Evolutionary conservation across 2,113 vertebrate species (phyloP).

Genomic region (Camelus dromedarius): DNA sequence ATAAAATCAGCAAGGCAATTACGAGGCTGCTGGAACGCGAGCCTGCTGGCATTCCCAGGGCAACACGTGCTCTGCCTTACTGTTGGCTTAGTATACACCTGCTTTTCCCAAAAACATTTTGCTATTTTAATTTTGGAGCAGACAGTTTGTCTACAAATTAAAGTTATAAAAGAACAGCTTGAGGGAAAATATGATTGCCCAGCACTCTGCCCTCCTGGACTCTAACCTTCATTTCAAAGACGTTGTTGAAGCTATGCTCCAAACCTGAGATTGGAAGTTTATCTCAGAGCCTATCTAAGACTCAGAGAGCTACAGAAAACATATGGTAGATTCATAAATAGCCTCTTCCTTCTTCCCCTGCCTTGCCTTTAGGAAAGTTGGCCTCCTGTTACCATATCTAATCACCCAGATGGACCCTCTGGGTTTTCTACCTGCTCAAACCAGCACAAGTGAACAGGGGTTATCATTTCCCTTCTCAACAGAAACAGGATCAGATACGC

Average conservation of each 20-base stretch:
- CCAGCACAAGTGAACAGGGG: background rate
- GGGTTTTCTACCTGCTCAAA: background rate
- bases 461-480: background rate
- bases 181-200: background rate
- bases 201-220: background rate
- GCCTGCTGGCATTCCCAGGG: background rate
- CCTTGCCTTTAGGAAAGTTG: background rate
- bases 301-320: background rate
- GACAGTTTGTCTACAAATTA: conserved; percentile 33
- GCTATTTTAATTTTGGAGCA: conserved; percentile 13
- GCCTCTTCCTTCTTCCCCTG: background rate
- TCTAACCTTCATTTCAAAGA: conserved; percentile 36
- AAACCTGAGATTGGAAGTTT: background rate
- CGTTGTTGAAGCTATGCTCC: background rate
- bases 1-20: conserved; percentile 8
- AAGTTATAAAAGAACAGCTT: conserved; percentile 19
- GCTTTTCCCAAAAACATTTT: background rate
- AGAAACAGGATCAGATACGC: background rate
- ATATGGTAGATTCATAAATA: background rate
- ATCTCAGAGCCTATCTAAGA: background rate
- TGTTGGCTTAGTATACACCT: background rate
- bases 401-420: background rate
- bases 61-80: background rate
- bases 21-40: background rate
- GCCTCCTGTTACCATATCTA: background rate